phyloP scores from a whole-genome alignment of 1,140 invertebrate genomes.

The Drosophila triauraria region DNA sequence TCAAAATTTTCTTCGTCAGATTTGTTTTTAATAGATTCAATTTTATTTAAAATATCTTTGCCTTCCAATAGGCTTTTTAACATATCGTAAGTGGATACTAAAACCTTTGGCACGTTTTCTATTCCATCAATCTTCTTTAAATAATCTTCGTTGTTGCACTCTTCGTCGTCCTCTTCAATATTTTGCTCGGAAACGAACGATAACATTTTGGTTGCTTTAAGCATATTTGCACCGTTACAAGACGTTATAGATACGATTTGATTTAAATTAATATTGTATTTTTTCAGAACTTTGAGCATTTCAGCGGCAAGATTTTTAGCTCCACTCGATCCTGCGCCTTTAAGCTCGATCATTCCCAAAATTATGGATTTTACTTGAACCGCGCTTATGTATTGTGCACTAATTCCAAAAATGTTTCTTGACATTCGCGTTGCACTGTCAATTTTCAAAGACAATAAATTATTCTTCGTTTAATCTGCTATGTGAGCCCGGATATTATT shows the following conservation, averaged over 20 bases:
- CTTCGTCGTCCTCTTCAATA: not conserved
- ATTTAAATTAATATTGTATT: constrained; percentile 9
- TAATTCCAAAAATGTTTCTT: constrained; percentile 2
- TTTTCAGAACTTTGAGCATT: constrained; percentile 11
- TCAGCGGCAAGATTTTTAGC: constrained; percentile 1
- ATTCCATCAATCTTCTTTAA: constrained; percentile 6
- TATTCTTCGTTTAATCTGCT: too few relatives aligned
- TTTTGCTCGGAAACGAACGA: not conserved
- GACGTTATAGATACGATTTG: constrained; percentile 15
- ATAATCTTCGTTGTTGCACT: constrained; percentile 9
- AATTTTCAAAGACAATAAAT: not conserved
- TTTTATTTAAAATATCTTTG: too few relatives aligned
- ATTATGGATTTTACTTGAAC: not conserved
- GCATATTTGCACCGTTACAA: constrained; percentile 7
- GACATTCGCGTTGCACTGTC: not conserved
- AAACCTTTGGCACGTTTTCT: too few relatives aligned
- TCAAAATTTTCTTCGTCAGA: too few relatives aligned
- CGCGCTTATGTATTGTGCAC: not conserved
- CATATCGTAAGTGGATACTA: too few relatives aligned
- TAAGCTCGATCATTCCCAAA: not conserved
- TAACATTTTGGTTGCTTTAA: not conserved
- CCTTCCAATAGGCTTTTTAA: too few relatives aligned
- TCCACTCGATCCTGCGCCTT: constrained; percentile 10
- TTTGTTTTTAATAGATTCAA: too few relatives aligned
- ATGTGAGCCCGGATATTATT: not conserved